phyloP scores from a whole-genome alignment of 2,888 invertebrate genomes.

The Drosophila meridiana region DNA sequence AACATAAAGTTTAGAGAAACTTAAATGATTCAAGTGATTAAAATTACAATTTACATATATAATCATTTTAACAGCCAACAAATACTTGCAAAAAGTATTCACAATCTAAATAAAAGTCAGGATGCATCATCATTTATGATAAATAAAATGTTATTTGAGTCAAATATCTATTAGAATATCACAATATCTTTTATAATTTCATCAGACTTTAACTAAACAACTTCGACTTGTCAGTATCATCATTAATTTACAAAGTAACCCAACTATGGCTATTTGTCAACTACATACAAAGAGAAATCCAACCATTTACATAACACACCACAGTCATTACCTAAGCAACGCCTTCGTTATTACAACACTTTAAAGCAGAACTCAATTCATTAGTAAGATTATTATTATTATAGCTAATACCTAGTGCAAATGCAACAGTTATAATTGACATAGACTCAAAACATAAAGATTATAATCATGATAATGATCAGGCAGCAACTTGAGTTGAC shows the following conservation, averaged over 20 bases:
- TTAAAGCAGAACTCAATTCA: neutral
- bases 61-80: too few species aligned
- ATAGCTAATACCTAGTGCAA: neutral
- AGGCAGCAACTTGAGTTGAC: slow-evolving; percentile 1
- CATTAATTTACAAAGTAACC: too few species aligned
- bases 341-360: neutral
- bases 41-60: neutral
- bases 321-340: neutral
- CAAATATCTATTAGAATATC: too few species aligned
- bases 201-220: too few species aligned
- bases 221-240: too few species aligned
- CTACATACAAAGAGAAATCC: neutral
- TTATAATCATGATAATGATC: slow-evolving; percentile 12
- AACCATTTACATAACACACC: neutral
- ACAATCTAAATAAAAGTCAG: neutral
- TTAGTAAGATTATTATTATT: neutral
- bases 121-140: too few species aligned
- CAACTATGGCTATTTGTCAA: neutral
- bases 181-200: too few species aligned
- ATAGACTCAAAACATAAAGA: neutral
- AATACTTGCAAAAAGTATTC: too few species aligned
- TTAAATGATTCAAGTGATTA: neutral
- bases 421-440: neutral
- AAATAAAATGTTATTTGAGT: too few species aligned
- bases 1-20: neutral